phyloP scores from a whole-genome alignment of 2,113 vertebrate species.

The Oreochromis aureus region DNA sequence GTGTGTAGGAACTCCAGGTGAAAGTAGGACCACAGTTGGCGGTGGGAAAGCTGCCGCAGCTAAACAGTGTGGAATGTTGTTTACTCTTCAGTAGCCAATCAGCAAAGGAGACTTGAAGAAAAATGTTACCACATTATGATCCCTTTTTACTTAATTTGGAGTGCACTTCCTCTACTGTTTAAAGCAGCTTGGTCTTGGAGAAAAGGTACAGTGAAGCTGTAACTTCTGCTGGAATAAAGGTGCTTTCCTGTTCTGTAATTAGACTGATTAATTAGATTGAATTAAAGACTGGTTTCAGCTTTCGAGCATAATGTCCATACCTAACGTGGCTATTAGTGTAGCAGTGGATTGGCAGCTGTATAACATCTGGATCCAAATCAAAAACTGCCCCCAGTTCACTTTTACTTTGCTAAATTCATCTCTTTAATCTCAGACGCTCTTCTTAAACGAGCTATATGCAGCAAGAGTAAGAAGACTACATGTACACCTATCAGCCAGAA shows the following conservation, averaged over 20 bases:
- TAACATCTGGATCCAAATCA: background rate
- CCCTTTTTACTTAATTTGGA: constrained; percentile 42
- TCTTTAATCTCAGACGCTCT: background rate
- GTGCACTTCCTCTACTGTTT: constrained; percentile 24
- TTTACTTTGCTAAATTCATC: background rate
- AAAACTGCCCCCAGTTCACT: background rate
- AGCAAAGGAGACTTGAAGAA: constrained; percentile 31
- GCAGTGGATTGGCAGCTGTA: background rate
- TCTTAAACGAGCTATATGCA: background rate
- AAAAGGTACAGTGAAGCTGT: constrained; percentile 18
- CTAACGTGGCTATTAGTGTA: background rate
- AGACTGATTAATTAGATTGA: background rate
- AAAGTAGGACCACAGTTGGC: constrained; percentile 23
- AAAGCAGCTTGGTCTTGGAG: constrained; percentile 31
- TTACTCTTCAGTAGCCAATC: constrained; percentile 59
- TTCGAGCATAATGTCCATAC: background rate
- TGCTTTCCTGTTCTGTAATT: background rate
- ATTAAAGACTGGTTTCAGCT: background rate
- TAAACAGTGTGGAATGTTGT: constrained; percentile 48
- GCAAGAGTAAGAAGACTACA: background rate
- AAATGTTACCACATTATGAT: constrained; percentile 46
- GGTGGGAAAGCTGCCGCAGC: constrained; percentile 32
- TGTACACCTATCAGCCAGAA: background rate
- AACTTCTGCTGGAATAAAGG: constrained; percentile 51
- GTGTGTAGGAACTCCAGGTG: constrained; percentile 21